These are phyloP conservation scores for Alcedo quadribrachys DNA, from an alignment of 2,797 vertebrate species.

Conservation along the genomic window DNA sequence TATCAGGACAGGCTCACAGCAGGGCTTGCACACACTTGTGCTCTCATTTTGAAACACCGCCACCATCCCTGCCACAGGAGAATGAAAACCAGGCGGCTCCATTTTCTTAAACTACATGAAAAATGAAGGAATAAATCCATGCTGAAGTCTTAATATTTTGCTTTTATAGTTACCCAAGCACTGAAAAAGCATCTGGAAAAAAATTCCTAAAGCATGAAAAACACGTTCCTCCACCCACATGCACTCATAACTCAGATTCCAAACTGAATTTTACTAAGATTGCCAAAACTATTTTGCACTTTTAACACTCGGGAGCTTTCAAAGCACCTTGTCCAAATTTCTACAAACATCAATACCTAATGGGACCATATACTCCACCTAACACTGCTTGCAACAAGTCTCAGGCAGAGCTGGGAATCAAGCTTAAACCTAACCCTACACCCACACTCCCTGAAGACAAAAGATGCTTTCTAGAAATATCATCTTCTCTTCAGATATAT, in stretches of 20 bases:
- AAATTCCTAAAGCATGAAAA: constrained; percentile 71
- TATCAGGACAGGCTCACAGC: neutral
- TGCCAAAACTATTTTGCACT: constrained; percentile 45
- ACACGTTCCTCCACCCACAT: constrained; percentile 70
- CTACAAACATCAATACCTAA: neutral
- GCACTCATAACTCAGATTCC: constrained; percentile 67
- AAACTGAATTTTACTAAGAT: constrained; percentile 50
- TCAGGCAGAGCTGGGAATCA: neutral
- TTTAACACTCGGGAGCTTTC: constrained; percentile 37
- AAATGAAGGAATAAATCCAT: constrained; percentile 1
- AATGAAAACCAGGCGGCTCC: neutral
- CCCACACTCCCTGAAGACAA: neutral
- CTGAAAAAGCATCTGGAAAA: constrained; percentile 63
- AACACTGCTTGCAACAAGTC: neutral
- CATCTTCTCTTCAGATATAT: neutral
- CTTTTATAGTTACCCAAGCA: constrained; percentile 44
- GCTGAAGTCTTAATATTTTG: neutral
- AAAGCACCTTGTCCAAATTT: constrained; percentile 8
- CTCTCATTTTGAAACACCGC: neutral
- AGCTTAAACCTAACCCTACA: neutral
- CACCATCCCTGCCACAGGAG: too few relatives aligned
- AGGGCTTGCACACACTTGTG: neutral
- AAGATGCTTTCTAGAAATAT: neutral
- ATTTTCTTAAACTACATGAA: neutral
- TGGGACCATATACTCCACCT: neutral